These are phyloP conservation scores for Prolemur simus DNA, from an alignment of 2,113 vertebrate species.

Conservation along the genomic window DNA sequence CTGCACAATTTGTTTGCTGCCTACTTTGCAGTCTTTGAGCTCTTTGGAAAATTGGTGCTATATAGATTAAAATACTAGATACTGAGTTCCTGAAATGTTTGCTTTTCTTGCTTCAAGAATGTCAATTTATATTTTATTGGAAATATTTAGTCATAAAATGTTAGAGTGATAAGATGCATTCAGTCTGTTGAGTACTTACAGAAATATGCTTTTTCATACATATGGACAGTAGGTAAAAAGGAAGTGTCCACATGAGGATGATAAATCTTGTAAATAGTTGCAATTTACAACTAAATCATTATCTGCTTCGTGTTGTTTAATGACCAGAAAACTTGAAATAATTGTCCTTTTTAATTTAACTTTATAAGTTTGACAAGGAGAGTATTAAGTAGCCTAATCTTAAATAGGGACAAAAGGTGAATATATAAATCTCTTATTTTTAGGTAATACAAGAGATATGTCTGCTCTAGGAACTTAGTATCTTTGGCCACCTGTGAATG, in stretches of 20 bases:
- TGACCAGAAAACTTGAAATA: neutral
- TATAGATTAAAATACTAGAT: conserved; percentile 36
- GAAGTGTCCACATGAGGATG: neutral
- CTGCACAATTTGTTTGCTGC: neutral
- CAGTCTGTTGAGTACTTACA: neutral
- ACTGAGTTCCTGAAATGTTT: neutral
- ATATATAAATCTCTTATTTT: neutral
- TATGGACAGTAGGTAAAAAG: neutral
- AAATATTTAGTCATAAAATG: neutral
- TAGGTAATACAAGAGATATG: neutral
- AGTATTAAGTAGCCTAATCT: neutral
- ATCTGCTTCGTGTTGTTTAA: neutral
- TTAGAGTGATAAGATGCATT: neutral
- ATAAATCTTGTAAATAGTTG: neutral
- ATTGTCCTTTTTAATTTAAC: neutral
- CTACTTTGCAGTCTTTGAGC: conserved; percentile 62
- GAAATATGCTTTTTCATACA: neutral
- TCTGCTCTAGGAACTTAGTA: neutral
- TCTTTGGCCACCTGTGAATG: neutral
- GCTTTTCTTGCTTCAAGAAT: neutral
- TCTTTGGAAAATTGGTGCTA: conserved; percentile 75
- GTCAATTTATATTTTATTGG: neutral
- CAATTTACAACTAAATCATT: neutral
- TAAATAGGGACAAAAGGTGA: neutral
- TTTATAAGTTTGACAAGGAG: neutral